These are phyloP conservation scores for Macrostomum cliftonense DNA, from an alignment of 2,888 invertebrate species.

Conservation along the genomic window DNA sequence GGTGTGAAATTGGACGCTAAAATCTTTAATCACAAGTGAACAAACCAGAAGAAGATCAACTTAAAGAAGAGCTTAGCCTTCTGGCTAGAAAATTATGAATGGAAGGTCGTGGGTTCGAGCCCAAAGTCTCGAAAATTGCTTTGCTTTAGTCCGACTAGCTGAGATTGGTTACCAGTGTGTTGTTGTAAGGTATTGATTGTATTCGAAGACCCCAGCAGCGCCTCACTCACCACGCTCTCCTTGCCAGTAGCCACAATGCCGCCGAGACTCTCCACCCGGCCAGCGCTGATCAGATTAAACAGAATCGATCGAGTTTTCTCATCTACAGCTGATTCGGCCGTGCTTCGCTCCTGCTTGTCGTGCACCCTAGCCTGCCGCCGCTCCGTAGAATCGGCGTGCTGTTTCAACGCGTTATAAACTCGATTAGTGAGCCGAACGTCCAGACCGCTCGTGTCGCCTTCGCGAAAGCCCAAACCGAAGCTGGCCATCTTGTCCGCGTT, in stretches of 20 bases:
- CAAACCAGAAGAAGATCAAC: no score
- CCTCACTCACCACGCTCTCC: slow-evolving; percentile 41
- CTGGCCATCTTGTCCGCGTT: slow-evolving; percentile 57
- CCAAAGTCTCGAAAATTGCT: no score
- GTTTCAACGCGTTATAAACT: slow-evolving; percentile 46
- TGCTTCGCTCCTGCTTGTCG: slow-evolving; percentile 44
- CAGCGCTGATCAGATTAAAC: slow-evolving; percentile 44
- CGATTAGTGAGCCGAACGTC: slow-evolving; percentile 67
- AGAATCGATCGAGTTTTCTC: slow-evolving; percentile 42
- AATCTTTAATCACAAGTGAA: no score
- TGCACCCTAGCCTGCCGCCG: slow-evolving; percentile 40
- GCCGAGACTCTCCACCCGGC: slow-evolving; percentile 41
- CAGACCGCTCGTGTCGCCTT: slow-evolving; percentile 46
- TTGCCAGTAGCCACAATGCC: slow-evolving; percentile 46
- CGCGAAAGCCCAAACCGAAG: background rate
- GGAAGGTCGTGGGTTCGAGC: no score
- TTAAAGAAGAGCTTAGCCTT: no score
- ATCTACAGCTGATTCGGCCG: slow-evolving; percentile 43
- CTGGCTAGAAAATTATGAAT: no score
- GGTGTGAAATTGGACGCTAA: no score
- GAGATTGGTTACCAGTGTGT: no score
- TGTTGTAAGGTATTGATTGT: no score
- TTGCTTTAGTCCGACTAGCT: no score
- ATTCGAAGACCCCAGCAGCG: no score
- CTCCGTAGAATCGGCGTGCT: slow-evolving; percentile 33